phyloP scores from a whole-genome alignment of 2,113 vertebrate species.

The Mastomys coucha region DNA sequence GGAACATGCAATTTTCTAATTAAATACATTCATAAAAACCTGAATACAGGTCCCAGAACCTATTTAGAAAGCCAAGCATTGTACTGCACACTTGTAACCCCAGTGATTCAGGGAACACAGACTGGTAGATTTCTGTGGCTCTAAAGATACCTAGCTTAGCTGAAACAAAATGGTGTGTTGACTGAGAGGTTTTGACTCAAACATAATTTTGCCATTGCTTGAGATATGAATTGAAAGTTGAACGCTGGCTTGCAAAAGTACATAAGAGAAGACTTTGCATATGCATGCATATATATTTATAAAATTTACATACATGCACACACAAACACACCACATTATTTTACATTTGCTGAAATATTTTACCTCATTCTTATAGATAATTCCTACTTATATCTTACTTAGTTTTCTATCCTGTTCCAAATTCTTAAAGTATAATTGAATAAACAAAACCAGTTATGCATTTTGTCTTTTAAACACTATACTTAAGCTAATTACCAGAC shows the following conservation, averaged over 20 bases:
- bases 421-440: constrained; percentile 4
- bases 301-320: no score
- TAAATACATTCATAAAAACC: background rate
- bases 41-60: no score
- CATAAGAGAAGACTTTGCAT: background rate
- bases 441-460: background rate
- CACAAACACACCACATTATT: background rate
- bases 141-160: no score
- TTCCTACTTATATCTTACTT: background rate
- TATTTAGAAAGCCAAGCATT: background rate
- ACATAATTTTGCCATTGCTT: background rate
- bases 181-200: background rate
- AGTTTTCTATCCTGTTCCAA: background rate
- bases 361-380: background rate
- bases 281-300: background rate
- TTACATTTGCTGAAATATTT: background rate
- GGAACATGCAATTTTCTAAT: background rate
- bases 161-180: background rate
- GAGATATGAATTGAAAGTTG: background rate
- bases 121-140: no score
- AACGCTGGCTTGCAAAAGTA: background rate
- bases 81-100: accelerated
- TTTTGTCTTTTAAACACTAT: background rate
- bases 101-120: accelerated
- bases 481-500: background rate